A percentile compares a stretch with the other conserved stretches of the same genome.
phyloP scores from a whole-genome alignment of 2,797 vertebrate genomes.

The Manis crassicaudata region DNA sequence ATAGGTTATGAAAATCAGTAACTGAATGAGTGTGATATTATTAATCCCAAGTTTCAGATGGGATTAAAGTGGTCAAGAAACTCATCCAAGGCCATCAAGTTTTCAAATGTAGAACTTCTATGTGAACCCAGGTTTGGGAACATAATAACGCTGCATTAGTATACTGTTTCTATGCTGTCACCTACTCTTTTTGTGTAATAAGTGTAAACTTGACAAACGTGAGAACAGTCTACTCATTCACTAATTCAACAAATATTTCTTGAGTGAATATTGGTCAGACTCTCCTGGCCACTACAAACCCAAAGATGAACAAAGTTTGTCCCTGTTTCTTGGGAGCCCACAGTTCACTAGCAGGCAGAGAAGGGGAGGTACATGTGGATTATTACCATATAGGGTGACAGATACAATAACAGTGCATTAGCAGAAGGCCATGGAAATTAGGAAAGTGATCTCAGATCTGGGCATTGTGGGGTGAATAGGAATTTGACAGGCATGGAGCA shows the following conservation, averaged over 20 bases:
- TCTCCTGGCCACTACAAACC: background rate
- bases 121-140: background rate
- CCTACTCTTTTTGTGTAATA: background rate
- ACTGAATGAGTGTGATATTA: background rate
- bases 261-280: background rate
- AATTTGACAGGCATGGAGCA: background rate
- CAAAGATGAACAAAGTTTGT: background rate
- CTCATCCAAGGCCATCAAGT: background rate
- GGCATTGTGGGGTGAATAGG: background rate
- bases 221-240: background rate
- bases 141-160: background rate
- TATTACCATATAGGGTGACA: background rate
- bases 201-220: background rate
- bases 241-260: background rate
- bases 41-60: background rate
- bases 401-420: background rate
- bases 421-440: background rate
- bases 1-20: background rate
- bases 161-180: background rate
- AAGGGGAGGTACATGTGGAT: background rate
- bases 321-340: background rate
- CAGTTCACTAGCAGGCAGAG: background rate
- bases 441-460: background rate
- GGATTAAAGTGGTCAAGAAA: background rate
- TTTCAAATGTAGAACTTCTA: background rate